A percentile compares a stretch with the other conserved stretches of the same genome.
These are phyloP conservation scores for Enhydra lutris DNA, from an alignment of 2,113 vertebrate species.

Conservation along the genomic window DNA sequence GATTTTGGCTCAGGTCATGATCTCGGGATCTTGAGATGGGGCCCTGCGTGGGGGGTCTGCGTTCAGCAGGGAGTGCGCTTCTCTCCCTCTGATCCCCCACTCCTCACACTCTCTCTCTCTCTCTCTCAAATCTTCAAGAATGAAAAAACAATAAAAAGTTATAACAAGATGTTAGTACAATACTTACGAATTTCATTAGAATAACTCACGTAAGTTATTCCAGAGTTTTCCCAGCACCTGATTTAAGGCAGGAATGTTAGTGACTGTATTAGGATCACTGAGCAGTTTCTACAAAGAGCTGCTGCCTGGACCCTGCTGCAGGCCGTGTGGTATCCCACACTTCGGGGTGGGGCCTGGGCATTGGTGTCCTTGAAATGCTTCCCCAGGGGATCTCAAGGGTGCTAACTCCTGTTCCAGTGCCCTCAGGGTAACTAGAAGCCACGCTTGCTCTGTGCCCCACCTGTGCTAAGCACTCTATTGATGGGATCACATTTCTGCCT, in stretches of 20 bases:
- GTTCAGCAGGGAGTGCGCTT: background rate
- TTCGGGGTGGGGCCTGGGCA: background rate
- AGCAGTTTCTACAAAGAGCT: background rate
- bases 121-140: background rate
- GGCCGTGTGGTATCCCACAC: background rate
- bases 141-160: background rate
- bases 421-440: background rate
- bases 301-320: background rate
- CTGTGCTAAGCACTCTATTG: background rate
- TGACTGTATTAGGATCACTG: background rate
- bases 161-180: background rate
- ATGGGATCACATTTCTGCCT: constrained; percentile 33
- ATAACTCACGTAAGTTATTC: background rate
- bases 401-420: background rate
- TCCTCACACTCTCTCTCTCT: no score
- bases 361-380: background rate
- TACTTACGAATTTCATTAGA: background rate
- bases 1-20: background rate
- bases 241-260: background rate
- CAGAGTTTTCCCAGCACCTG: background rate
- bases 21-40: background rate
- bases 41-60: background rate
- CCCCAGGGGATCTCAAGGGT: background rate
- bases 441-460: background rate
- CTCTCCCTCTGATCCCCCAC: background rate